Conservation (phyloP, 2,797 vertebrate species). For the Champsocephalus esox region DNA sequence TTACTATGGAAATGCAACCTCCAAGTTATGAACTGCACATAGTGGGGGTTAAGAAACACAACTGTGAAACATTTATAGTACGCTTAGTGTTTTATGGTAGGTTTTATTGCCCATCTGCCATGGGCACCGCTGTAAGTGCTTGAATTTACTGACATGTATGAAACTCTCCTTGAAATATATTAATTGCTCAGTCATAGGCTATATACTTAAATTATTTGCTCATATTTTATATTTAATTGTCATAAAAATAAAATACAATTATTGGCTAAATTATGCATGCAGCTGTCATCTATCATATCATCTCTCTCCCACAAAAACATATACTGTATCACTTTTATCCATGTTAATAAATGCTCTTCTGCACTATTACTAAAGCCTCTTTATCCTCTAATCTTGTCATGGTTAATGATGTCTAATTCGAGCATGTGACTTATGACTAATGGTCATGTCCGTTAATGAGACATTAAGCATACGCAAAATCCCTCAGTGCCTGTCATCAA, state of each 20-base stretch:
- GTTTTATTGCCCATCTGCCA: constrained; percentile 74
- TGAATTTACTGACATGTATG: constrained; percentile 64
- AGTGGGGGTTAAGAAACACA: constrained; percentile 64
- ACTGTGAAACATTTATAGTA: constrained; percentile 72
- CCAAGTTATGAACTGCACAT: constrained; percentile 45
- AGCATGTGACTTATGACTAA: constrained; percentile 72
- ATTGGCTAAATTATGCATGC: constrained; percentile 8
- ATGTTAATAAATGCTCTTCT: constrained; percentile 43
- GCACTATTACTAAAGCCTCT: constrained; percentile 43
- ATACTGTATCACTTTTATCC: constrained; percentile 8
- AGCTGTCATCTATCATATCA: constrained; percentile 7
- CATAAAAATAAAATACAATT: constrained; percentile 27
- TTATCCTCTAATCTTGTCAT: constrained; percentile 68
- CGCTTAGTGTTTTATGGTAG: constrained; percentile 69
- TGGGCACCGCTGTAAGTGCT: constrained; percentile 52
- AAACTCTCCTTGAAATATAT: constrained; percentile 60
- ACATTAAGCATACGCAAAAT: constrained; percentile 66
- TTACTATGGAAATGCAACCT: constrained; percentile 37
- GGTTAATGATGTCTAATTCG: constrained; percentile 78
- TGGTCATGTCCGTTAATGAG: constrained; percentile 73
- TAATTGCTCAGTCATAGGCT: constrained; percentile 34
- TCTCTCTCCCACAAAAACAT: constrained; percentile 19
- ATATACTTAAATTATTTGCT: constrained; percentile 44
- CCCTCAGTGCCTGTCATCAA: constrained; percentile 70
- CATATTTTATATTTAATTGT: constrained; percentile 45